Evolutionary conservation across 2,113 vertebrate species (phyloP), one percentile per base, ranked within the genome.

Genomic region (Sylvia atricapilla): DNA sequence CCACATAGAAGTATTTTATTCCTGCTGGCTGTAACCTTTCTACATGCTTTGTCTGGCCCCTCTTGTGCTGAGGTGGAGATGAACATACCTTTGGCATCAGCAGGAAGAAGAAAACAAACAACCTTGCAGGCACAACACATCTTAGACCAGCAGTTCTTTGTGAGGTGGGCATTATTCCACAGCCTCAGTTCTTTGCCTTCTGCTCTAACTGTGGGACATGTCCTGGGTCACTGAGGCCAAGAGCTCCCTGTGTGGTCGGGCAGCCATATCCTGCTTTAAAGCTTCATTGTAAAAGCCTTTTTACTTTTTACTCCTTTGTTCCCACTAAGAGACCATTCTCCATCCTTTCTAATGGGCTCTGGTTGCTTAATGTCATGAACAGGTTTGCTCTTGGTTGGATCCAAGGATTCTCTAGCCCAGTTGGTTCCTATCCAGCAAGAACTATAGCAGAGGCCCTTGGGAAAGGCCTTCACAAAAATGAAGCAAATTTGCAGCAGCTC

Each of bases 181-280:
- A 35, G 25, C 37, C 49, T 50, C 49, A 37, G 35, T 22, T 56
- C 17, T 10, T 31, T 23, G 17, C 43, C 37, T 37, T 67, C 52
- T 58, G 28, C 64, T 74, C 11, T 22, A 27, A 23, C 68, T 90
- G 20, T 78, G 44, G 43, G 21, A 74, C 16, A 31, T 1, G 3
- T 52, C 27, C 41, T 43, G 18, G 15, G 23, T 52, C 66, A 39
- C 35, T 28, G 64, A 69, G 46, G 10, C 44, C 37, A 17, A 18
- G 18, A 87, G 4, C 1, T 11, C 31, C 2, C 22, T 35, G 21
- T 49, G 47, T 63, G 9, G 1, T 21, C 0, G 0, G 33, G 25
- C 43, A 80, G 16, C 20, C 13, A 14, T 22, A 35, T 49, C 75
- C 67, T 62, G 22, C 53, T 58, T 11, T 24, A 64, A 84, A 63